Percentiles rank a stretch among this genome's conserved stretches.
These are phyloP conservation scores for Charina bottae DNA, from an alignment of 2,113 vertebrate species.

Conservation along the genomic window DNA sequence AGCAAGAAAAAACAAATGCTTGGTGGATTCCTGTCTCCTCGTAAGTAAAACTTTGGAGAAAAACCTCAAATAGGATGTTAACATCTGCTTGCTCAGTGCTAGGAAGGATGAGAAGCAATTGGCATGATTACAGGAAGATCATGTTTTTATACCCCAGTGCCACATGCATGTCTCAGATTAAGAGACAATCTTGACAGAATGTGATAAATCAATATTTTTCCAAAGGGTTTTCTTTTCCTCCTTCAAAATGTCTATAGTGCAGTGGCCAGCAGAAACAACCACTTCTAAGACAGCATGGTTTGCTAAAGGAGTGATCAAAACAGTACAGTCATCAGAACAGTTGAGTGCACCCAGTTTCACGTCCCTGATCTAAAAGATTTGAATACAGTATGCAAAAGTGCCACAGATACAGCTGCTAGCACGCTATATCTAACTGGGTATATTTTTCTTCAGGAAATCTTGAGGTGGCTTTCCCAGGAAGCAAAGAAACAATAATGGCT, in stretches of 20 bases:
- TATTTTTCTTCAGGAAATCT: constrained; percentile 44
- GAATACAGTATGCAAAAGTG: constrained; percentile 51
- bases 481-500: constrained; percentile 42
- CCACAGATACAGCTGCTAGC: constrained; percentile 69
- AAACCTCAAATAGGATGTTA: constrained; percentile 56
- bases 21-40: constrained; percentile 53
- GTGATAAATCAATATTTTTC: constrained; percentile 59
- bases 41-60: constrained; percentile 57
- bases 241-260: constrained; percentile 74
- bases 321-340: constrained; percentile 60
- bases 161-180: constrained; percentile 75
- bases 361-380: constrained; percentile 64
- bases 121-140: constrained; percentile 61
- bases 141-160: constrained; percentile 67
- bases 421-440: constrained; percentile 54
- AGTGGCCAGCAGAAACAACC: constrained; percentile 70
- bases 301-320: constrained; percentile 74
- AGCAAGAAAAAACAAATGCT: constrained; percentile 66
- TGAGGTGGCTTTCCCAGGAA: constrained; percentile 44
- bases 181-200: constrained; percentile 70
- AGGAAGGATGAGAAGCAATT: constrained; percentile 67
- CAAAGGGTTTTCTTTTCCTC: constrained; percentile 48
- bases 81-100: constrained; percentile 75
- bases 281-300: constrained; percentile 66
- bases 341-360: constrained; percentile 63